Evolutionary conservation across 2,113 vertebrate species (phyloP).

Genomic region (Chinchilla lanigera): DNA sequence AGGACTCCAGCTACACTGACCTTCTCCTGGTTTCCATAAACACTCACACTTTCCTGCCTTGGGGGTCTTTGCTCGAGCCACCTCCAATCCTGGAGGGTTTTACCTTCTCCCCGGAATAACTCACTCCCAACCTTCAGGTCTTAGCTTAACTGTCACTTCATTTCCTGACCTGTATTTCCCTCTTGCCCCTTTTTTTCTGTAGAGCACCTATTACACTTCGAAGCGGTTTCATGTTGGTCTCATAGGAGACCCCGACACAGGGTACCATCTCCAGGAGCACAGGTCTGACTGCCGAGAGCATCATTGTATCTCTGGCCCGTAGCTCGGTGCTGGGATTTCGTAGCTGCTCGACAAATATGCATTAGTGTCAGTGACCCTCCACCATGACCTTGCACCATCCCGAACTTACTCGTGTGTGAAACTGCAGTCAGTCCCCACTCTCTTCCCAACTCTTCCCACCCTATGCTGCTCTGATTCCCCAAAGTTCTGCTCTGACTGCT

Average conservation of each 20-base stretch:
- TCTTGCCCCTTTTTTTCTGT: neutral
- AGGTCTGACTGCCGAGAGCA: neutral
- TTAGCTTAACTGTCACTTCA: neutral
- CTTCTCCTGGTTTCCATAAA: neutral
- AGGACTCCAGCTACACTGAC: neutral
- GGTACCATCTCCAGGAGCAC: neutral
- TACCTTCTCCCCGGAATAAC: neutral
- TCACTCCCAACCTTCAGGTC: neutral
- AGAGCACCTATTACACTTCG: neutral
- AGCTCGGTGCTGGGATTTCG: neutral
- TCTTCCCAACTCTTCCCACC: neutral
- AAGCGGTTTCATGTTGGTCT: neutral
- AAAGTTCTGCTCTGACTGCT: neutral
- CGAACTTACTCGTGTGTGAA: neutral
- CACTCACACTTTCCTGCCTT: neutral
- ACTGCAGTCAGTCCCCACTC: too few relatives aligned
- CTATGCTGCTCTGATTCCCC: neutral
- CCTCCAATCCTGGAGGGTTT: neutral
- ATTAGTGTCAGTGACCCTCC: neutral
- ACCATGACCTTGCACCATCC: neutral
- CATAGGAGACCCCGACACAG: neutral
- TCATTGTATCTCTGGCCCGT: neutral
- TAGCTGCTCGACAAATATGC: neutral
- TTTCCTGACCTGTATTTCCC: neutral
- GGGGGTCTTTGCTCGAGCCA: neutral